Evolutionary conservation across 2,113 vertebrate genomes (phyloP).

Genomic region (Melanerpes formicivorus): DNA sequence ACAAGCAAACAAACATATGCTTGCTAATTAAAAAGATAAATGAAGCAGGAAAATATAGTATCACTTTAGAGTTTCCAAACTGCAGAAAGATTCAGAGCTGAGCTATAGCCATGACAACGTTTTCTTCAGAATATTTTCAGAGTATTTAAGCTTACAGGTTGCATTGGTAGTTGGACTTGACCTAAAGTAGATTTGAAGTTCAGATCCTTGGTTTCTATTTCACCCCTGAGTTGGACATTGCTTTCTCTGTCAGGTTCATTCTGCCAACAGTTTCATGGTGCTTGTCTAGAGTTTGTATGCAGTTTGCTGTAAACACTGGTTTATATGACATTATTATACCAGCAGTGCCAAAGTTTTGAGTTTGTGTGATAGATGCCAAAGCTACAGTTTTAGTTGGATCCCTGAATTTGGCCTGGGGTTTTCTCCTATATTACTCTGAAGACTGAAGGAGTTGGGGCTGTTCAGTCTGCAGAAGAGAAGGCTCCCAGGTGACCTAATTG

Average conservation of each 20-base stretch:
- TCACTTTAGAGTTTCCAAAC: neutral
- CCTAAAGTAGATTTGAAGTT: neutral
- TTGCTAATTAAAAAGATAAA: neutral
- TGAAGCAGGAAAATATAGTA: neutral
- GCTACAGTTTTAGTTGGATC: neutral
- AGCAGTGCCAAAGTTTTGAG: neutral
- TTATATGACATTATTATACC: neutral
- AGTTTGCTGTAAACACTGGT: neutral
- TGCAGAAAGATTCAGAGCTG: neutral
- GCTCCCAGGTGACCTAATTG: no score
- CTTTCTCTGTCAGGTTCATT: neutral
- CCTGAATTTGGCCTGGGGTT: neutral
- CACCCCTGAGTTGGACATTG: neutral
- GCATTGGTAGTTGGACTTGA: neutral
- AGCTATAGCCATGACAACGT: neutral
- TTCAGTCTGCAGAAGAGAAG: no score
- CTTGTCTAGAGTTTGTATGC: fast-evolving
- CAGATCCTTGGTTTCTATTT: neutral
- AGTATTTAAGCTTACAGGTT: neutral
- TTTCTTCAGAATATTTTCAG: neutral
- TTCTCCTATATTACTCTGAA: neutral
- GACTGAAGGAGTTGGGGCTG: no score
- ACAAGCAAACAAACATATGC: neutral
- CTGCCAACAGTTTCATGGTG: neutral
- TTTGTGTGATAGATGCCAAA: neutral